Conservation (phyloP, 2,888 invertebrate species). For the Andrena praecox region DNA sequence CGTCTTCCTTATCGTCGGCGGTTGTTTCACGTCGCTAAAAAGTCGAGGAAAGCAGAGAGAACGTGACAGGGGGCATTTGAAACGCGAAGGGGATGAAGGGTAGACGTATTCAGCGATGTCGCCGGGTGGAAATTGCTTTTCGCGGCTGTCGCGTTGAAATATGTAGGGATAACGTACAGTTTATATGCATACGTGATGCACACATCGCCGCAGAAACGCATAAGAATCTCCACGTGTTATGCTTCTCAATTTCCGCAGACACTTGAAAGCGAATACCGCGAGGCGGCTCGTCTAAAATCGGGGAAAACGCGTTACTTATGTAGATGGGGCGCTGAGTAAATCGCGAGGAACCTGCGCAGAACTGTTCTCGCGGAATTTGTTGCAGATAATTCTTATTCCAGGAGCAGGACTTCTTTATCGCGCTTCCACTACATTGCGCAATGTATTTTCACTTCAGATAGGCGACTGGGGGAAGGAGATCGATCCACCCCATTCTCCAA, state of each 20-base stretch:
- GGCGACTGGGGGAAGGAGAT: not conserved
- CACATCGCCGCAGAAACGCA: constrained; percentile 23
- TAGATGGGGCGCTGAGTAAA: not conserved
- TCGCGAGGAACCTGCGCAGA: not conserved
- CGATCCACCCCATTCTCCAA: not conserved
- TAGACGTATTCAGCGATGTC: constrained; percentile 40
- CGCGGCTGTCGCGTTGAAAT: constrained; percentile 47
- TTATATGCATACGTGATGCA: constrained; percentile 30
- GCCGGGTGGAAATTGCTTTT: constrained; percentile 57
- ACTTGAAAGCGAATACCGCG: constrained; percentile 9
- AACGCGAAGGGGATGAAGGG: constrained; percentile 43
- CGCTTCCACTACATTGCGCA: constrained; percentile 27
- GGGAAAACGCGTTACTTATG: not conserved
- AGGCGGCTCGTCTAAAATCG: not conserved
- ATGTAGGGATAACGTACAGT: constrained; percentile 35
- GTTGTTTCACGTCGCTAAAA: not conserved
- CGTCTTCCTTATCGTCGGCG: not conserved
- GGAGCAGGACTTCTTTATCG: constrained; percentile 13
- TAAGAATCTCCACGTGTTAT: constrained; percentile 10
- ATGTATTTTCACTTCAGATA: constrained; percentile 7
- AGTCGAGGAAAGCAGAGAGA: not conserved
- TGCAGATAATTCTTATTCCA: not conserved
- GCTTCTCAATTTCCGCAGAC: constrained; percentile 17
- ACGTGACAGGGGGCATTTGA: constrained; percentile 6
- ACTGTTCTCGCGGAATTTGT: not conserved